A percentile compares a stretch with the other conserved stretches of the same genome.
phyloP scores from a whole-genome alignment of 1,140 invertebrate species.

The Bombus picipes region DNA sequence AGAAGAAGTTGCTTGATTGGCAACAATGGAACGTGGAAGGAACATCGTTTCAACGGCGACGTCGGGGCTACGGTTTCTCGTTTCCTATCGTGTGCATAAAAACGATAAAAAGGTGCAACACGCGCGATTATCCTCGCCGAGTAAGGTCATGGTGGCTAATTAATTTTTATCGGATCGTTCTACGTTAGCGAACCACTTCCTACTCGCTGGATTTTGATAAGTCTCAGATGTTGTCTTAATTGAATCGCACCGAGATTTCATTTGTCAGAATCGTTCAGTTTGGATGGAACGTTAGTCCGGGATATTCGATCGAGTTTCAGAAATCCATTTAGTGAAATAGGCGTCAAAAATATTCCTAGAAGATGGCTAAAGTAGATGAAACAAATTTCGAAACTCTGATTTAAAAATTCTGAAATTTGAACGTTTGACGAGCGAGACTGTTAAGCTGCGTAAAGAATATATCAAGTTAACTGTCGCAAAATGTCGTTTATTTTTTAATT shows the following conservation, averaged over 20 bases:
- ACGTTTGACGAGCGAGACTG: too few species aligned
- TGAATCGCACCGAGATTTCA: not conserved
- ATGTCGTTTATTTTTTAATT: not conserved
- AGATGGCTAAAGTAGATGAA: not conserved
- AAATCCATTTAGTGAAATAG: not conserved
- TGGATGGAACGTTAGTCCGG: not conserved
- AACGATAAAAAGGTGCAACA: not conserved
- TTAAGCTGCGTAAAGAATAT: too few species aligned
- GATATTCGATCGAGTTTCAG: not conserved
- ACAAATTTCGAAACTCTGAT: not conserved
- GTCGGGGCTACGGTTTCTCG: not conserved
- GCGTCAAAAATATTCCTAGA: not conserved
- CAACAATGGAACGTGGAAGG: conserved; percentile 17
- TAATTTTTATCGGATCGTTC: conserved; percentile 52
- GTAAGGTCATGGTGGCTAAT: conserved; percentile 37
- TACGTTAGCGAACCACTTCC: conserved; percentile 30
- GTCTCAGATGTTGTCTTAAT: not conserved
- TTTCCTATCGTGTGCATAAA: not conserved
- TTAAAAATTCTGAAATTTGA: too few species aligned
- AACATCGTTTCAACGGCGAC: conserved; percentile 14
- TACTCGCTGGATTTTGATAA: conserved; percentile 11
- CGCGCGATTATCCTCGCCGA: conserved; percentile 15
- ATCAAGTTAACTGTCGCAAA: not conserved
- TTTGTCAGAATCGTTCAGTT: not conserved
- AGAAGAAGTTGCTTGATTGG: not conserved